Base-by-base conservation (phyloP, 2,797 vertebrate genomes). In the Anas bahamensis region DNA sequence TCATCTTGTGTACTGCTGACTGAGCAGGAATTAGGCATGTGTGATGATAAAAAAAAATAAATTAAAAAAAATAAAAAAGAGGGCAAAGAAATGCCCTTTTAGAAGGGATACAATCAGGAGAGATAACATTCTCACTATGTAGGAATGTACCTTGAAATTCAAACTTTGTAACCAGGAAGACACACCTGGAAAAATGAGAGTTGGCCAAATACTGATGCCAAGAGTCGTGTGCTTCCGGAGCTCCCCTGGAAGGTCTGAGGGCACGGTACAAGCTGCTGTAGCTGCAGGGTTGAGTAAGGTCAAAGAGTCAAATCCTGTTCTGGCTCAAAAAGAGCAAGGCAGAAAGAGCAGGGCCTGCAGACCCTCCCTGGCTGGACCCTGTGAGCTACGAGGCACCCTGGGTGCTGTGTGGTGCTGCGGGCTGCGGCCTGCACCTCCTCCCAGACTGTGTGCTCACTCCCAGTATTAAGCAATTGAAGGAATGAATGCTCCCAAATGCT, bases 111-210 rank as follows among this genome's bases (percentile, higher is more conserved):
- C 2, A 72, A 11, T 2, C 64, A 48, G 46, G 29, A 91, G 26
- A 80, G 28, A 52, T 55, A 2, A 64, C 15, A 44, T 18, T 69
- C 48, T 68, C 56, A 89, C 59, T 39, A 39, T 41, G 35, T 41
- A 68, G 64, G 63, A 95, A 95, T 7, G 28, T 46, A 83, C 56
- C 72, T 53, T 78, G 84, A 95, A 95, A 93, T 78, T 90, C 65
- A 92, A 19, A 12, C 56, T 87, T 56, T 73, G 46, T 53, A 69
- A 83, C 46, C 60, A 72, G 95, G 79, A 96, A 95, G 92, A 68
- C 94, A 89, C 88, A 90, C 75, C 86, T 94, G 82, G 75, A 89
- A 95, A 95, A 94, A 83, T 0, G 0, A 68, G 9, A 5, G 23
- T 22, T 79, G 44, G 85, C 89, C 86, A 94, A 78, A 73, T 42